These are phyloP conservation scores for Branchellion lobata DNA, from an alignment of 2,888 invertebrate genomes.

Conservation along the genomic window DNA sequence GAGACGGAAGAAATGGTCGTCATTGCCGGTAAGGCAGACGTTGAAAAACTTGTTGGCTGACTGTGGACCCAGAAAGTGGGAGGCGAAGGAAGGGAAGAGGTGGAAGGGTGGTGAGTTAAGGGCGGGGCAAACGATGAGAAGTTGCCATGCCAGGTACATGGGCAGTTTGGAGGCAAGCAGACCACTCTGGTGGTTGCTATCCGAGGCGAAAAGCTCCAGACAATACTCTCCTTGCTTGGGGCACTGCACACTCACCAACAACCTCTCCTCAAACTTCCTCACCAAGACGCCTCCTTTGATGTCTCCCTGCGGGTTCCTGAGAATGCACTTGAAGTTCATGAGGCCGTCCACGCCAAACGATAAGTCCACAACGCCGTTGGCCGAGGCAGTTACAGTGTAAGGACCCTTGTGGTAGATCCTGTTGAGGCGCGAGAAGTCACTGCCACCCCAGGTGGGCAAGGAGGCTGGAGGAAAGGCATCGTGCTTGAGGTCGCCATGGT, in stretches of 20 bases:
- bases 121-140: not conserved
- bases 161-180: not conserved
- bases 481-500: not conserved
- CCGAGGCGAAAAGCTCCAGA: not conserved
- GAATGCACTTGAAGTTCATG: not conserved
- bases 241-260: not conserved
- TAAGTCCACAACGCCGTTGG: not conserved
- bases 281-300: not conserved
- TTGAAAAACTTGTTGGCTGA: conserved; percentile 10
- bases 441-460: not conserved
- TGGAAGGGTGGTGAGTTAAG: not conserved
- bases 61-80: conserved; percentile 1
- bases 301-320: not conserved
- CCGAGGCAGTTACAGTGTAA: not conserved
- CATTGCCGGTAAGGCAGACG: not conserved
- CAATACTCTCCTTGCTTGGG: not conserved
- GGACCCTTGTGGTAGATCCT: not conserved
- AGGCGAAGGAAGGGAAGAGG: not conserved
- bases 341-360: not conserved
- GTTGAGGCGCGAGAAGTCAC: not conserved
- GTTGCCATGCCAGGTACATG: not conserved
- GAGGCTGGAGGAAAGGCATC: not conserved
- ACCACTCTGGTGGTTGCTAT: not conserved
- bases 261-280: not conserved
- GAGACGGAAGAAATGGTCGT: conserved; percentile 8